Base-by-base conservation (phyloP, 1,140 invertebrate genomes). In the Stenopsyche tienmushanensis region DNA sequence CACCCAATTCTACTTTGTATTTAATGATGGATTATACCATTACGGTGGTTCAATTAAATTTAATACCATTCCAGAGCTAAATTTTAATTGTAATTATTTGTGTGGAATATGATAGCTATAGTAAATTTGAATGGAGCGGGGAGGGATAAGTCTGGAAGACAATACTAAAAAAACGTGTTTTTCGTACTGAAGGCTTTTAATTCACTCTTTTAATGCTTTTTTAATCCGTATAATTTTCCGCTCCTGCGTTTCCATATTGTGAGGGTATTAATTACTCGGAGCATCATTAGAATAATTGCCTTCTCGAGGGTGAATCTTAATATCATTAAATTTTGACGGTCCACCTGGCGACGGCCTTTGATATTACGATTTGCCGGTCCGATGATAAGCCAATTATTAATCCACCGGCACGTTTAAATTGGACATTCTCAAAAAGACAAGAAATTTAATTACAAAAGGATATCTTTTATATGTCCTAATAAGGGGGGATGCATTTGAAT, bases 351-450 rank as follows among this genome's bases (percentile, higher is more conserved):
- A 13, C 29, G 54, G 42, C 54, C 54, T 25, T 57, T 57, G 54
- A 57, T 41, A 57, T 41, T 57, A 57, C 24, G 13, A 57, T 57
- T 42, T 57, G 29, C 24, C 54, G 54, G 54, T 57, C 54, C 29
- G 42, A 60, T 13, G 57, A 47, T 60, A 60, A 60, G 57, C 42
- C 39, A 60, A 60, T 60, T 60, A 60, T 57, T 57, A 57, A 57
- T 57, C 34, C 34, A 26, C 54, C 24, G 34, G 54, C 21, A 26
- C n/a, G 54, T 42, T 42, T 57, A 34, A 57, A 57, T 57, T 41
- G 54, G 34, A 57, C 24, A 29, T 57, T 34, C 39, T 26, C 17
- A 26, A 57, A 57, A 57, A 57, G 54, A 57, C 24, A 41, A 57
- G 34, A 57, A 57, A 57, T 44, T 57, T 44, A 57, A 57, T 57